Percentiles rank a stretch among this genome's conserved stretches.
These are phyloP conservation scores for Syrphus vitripennis DNA, from an alignment of 2,888 invertebrate species.

Conservation along the genomic window DNA sequence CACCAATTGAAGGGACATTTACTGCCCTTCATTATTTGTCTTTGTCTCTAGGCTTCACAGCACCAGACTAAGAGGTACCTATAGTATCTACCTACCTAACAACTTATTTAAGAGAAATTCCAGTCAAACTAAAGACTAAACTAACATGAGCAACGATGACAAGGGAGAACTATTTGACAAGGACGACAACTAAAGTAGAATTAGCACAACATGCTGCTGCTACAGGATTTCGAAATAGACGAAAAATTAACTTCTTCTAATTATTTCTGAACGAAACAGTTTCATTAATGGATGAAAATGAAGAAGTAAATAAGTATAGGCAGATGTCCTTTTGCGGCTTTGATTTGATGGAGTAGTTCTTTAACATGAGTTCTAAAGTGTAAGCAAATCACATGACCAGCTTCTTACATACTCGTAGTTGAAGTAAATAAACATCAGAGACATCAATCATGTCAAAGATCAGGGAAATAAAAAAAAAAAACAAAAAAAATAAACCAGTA, in stretches of 20 bases:
- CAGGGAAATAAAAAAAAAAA: not conserved
- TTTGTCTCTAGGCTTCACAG: not conserved
- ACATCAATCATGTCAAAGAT: conserved; percentile 53
- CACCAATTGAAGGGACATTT: not conserved
- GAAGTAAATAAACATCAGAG: conserved; percentile 37
- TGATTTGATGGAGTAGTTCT: conserved; percentile 36
- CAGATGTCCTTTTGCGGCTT: conserved; percentile 16
- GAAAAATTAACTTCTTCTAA: not conserved
- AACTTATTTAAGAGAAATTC: not conserved
- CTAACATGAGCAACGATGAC: not conserved
- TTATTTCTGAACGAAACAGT: conserved; percentile 17
- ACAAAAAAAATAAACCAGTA: not conserved
- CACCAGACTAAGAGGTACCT: not conserved
- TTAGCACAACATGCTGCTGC: too few relatives aligned
- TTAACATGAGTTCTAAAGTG: not conserved
- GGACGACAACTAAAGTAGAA: not conserved
- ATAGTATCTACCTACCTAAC: not conserved
- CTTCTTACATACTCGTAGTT: conserved; percentile 7
- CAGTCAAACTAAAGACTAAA: not conserved
- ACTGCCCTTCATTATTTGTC: not conserved
- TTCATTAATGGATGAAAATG: conserved; percentile 3
- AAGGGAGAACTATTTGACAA: not conserved
- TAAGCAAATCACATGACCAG: conserved; percentile 23
- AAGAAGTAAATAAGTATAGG: not conserved
- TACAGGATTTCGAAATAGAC: not conserved